Percentiles rank a stretch among this genome's conserved stretches.
phyloP scores from a whole-genome alignment of 2,797 vertebrate genomes.

The Ceryle rudis region DNA sequence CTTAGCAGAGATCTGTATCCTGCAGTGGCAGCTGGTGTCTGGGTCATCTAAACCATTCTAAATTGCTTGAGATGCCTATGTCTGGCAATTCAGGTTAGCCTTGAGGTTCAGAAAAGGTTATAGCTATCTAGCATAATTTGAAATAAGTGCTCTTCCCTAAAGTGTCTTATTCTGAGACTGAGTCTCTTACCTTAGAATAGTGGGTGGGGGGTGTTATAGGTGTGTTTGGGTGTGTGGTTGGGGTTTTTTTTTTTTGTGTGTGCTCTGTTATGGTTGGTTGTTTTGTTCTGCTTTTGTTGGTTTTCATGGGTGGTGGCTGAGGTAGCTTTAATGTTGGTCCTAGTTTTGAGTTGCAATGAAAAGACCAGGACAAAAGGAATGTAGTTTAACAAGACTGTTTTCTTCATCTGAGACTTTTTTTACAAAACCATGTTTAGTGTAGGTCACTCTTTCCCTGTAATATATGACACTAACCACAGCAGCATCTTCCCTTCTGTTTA shows the following conservation, averaged over 20 bases:
- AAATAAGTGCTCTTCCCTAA: neutral
- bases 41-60: neutral
- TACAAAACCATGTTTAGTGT: neutral
- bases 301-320: neutral
- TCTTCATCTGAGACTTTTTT: neutral
- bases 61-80: neutral
- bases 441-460: neutral
- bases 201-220: neutral
- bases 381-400: neutral
- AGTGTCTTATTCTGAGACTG: neutral
- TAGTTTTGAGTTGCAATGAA: neutral
- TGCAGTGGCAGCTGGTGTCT: neutral
- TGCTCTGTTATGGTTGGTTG: too few species aligned
- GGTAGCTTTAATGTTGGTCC: neutral
- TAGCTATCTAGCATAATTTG: neutral
- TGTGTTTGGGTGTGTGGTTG: neutral
- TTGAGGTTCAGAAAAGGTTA: neutral
- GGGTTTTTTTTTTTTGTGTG: neutral
- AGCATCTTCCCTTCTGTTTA: neutral
- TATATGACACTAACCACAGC: neutral
- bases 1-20: neutral
- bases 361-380: neutral
- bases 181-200: neutral
- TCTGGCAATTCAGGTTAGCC: neutral
- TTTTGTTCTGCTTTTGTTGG: neutral